Conservation (phyloP, 2,113 vertebrate species). For the Cheirogaleus medius region DNA sequence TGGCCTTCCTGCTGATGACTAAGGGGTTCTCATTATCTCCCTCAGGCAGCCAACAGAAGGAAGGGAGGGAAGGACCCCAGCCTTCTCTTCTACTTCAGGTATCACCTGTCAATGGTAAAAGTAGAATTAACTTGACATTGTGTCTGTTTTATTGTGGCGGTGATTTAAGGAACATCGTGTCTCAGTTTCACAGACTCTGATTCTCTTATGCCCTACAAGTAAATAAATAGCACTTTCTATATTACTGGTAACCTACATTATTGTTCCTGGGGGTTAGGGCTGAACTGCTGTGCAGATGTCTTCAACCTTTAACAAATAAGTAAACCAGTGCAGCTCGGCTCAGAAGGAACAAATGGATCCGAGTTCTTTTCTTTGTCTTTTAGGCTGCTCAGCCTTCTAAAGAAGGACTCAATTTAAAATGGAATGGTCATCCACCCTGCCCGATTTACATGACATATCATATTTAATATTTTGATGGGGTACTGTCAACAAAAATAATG, state of each 20-base stretch:
- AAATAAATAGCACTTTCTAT: constrained; percentile 16
- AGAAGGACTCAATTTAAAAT: not conserved
- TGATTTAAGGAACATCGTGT: constrained; percentile 45
- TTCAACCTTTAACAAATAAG: constrained; percentile 42
- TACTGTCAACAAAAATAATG: constrained; percentile 10
- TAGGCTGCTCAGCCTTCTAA: not conserved
- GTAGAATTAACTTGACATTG: constrained; percentile 29
- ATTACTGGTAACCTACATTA: not conserved
- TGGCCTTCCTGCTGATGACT: not conserved
- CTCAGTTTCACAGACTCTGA: constrained; percentile 1
- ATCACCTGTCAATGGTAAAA: not conserved
- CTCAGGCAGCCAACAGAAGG: not conserved
- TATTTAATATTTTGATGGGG: constrained; percentile 20
- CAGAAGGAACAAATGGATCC: not conserved
- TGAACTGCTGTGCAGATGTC: constrained; percentile 26
- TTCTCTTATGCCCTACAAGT: constrained; percentile 6
- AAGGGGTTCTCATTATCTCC: not conserved
- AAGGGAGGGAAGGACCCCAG: not conserved
- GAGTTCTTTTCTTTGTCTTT: not conserved
- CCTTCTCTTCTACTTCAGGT: not conserved
- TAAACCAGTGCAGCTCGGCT: not conserved
- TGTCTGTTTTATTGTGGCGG: not conserved
- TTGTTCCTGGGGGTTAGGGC: not conserved
- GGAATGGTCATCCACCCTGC: not conserved
- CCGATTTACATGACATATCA: not conserved